phyloP scores from a whole-genome alignment of 2,888 invertebrate species.

The Agrotis exclamationis region DNA sequence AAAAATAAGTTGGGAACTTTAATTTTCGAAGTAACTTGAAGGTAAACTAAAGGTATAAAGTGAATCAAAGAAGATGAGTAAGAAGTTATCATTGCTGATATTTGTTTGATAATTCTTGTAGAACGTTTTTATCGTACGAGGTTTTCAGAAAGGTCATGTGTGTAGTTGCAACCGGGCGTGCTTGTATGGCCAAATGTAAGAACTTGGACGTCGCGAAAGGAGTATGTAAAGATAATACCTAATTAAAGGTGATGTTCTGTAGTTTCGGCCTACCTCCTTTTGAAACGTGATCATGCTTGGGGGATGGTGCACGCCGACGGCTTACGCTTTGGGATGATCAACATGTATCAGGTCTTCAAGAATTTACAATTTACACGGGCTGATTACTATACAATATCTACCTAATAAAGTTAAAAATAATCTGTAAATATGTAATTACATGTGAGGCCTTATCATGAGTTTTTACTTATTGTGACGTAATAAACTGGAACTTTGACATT shows the following conservation, averaged over 20 bases:
- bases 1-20: constrained; percentile 52
- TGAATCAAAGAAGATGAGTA: constrained; percentile 16
- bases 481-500: no score
- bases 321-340: no score
- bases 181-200: background rate
- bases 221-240: background rate
- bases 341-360: no score
- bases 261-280: background rate
- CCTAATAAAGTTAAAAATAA: no score
- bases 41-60: constrained; percentile 34
- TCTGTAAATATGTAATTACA: no score
- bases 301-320: background rate
- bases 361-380: no score
- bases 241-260: background rate
- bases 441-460: no score
- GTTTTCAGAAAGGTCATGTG: background rate
- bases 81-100: background rate
- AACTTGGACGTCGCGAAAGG: background rate
- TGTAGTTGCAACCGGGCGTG: background rate
- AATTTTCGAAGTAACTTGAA: constrained; percentile 36
- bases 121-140: no score
- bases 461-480: no score
- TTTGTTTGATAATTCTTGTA: background rate
- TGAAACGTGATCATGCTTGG: background rate
- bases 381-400: no score